Base-by-base conservation (phyloP, 1,140 invertebrate genomes). In the Drosophila asahinai region DNA sequence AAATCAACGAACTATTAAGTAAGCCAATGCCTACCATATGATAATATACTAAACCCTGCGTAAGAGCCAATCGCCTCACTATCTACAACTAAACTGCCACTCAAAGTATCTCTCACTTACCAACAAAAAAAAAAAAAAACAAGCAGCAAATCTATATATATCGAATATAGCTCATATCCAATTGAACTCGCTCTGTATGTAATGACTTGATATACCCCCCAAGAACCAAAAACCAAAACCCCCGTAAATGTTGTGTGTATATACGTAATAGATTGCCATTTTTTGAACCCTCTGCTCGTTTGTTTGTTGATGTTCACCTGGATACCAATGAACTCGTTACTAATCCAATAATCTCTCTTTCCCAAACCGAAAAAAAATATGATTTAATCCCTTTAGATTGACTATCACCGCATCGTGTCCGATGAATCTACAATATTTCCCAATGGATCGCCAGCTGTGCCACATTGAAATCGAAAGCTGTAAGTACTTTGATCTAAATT, bases 381-480 rank as follows among this genome's bases (percentile, higher is more conserved):
- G 42, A 61, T 62, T 33, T 63, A 55, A 68, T 27, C 22, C 60
- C 43, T 60, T 36, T 63, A 98, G 98, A 94, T 95, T 99, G 94
- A 99, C 98, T 81, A 98, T 99, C 92, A 99, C 98, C 67, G 98
- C 98, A 81, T 98, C 98, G 83, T 99, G 98, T 95, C 98, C 98
- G 30, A 99, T 99, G 98, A 98, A 99, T 94, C 95, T 99, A 71
- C 97, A 98, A 93, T 98, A 98, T 94, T 99, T 99, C 94, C 98
- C 98, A 7, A 98, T 99, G 97, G 98, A 99, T 94, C 96, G 98
- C 92, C 98, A 99, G 94, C 94, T 98, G 77, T 99, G 98, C 94
- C 97, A 98, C 93, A 98, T 99, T 92, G 98, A 99, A 95, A 98
- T 99, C 83, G 98, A 99, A 96, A 98, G 98, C 95, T 99, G 98